A percentile compares a stretch with the other conserved stretches of the same genome.
phyloP scores from a whole-genome alignment of 2,797 vertebrate species.

The Platalea minor region DNA sequence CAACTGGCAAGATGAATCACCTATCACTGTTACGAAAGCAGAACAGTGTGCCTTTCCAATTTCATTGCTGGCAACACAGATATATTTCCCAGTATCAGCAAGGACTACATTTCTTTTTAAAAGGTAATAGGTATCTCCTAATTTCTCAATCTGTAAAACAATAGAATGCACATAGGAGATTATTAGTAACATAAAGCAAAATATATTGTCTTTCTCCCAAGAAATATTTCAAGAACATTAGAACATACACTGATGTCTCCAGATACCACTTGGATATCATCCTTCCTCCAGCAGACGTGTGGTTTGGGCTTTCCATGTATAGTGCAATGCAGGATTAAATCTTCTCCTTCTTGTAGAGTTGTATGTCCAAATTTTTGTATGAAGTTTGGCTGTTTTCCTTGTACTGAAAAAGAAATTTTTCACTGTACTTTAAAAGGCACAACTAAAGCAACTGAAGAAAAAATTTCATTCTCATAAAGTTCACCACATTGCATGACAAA shows the following conservation, averaged over 20 bases:
- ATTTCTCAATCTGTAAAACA: constrained; percentile 60
- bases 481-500: background rate
- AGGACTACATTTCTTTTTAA: constrained; percentile 53
- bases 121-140: constrained; percentile 63
- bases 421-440: background rate
- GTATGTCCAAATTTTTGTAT: constrained; percentile 34
- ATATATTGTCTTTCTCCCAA: background rate
- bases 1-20: background rate
- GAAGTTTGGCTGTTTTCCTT: constrained; percentile 50
- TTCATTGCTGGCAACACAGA: constrained; percentile 64
- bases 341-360: constrained; percentile 59
- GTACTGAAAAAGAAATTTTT: constrained; percentile 37
- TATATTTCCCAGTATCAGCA: constrained; percentile 59
- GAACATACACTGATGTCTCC: constrained; percentile 24
- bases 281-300: constrained; percentile 55
- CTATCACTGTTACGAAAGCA: constrained; percentile 51
- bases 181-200: background rate
- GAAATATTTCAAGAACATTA: background rate
- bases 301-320: constrained; percentile 46
- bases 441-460: background rate
- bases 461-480: background rate
- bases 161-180: background rate
- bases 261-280: constrained; percentile 12
- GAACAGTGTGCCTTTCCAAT: constrained; percentile 50
- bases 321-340: constrained; percentile 54